A percentile compares a stretch with the other conserved stretches of the same genome.
Conservation (phyloP, 2,888 invertebrate species). For the Rhagonycha lutea region DNA sequence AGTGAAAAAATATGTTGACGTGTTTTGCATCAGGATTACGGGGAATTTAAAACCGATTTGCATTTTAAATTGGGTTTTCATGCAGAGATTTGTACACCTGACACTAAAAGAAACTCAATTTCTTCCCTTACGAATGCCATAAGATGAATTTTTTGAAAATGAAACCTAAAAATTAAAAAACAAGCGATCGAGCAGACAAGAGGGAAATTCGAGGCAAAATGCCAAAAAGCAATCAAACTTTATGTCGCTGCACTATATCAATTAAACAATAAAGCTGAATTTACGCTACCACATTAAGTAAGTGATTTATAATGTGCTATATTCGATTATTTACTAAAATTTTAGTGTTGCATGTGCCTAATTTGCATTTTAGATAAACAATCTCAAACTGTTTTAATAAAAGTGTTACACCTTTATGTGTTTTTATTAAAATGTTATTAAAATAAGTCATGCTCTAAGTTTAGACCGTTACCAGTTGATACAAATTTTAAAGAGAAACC, state of each 20-base stretch:
- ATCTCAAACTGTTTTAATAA: neutral
- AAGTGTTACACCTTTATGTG: neutral
- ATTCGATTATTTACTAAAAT: neutral
- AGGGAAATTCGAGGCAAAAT: conserved; percentile 18
- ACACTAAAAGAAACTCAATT: neutral
- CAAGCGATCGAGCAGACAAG: neutral
- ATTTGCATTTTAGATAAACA: neutral
- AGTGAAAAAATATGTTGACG: conserved; percentile 32
- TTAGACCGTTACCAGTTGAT: neutral
- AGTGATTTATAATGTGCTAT: neutral
- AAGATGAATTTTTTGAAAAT: conserved; percentile 21
- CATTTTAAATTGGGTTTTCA: conserved; percentile 28
- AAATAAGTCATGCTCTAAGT: neutral
- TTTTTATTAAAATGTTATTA: neutral
- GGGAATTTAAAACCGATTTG: conserved; percentile 23
- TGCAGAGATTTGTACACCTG: conserved; percentile 22
- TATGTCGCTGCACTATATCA: conserved; percentile 14
- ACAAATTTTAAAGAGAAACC: neutral
- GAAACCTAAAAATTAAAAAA: conserved; percentile 20
- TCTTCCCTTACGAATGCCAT: conserved; percentile 11
- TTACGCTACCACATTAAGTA: neutral
- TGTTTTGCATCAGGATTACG: conserved; percentile 31
- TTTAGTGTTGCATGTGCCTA: neutral
- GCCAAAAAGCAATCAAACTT: conserved; percentile 28
- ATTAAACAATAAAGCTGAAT: conserved; percentile 20